Evolutionary conservation across 2,113 vertebrate species (phyloP), one percentile per base, ranked within the genome.

Genomic region (Coturnix japonica): DNA sequence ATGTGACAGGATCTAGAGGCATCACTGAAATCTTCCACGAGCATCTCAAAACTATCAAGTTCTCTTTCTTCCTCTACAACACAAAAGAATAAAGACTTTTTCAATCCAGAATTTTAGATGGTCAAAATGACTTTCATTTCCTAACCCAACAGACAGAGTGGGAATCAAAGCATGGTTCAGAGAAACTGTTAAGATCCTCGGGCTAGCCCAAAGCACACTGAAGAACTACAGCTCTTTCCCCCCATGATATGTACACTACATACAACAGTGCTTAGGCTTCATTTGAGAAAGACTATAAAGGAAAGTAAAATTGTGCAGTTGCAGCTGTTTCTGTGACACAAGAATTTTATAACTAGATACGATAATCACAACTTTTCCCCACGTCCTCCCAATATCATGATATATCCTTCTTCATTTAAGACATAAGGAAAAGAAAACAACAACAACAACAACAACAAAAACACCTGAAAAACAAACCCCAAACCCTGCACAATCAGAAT

Each of bases 151-250:
- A 77, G 76, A 87, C 30, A 77, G 86, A 87, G 44, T 26, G 46
- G 90, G 88, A 96, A 95, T 96, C 91, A 92, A 96, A 95, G 91
- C 3, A 57, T 17, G 75, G 83, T 93, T 96, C 92, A 94, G 82
- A 95, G 83, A 82, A 95, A 85, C 87, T 94, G 30, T 1, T n/a
- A 33, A 61, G 59, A 30, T 96, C 85, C 96, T 93, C 70, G 33
- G 85, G 93, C 90, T 61, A 93, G 95, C 93, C 87, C 82, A 89
- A 89, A 91, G 94, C 92, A 95, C 82, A 39, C 39, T 21, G 37
- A 64, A n/a, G 43, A 82, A 75, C 78, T 65, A 56, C 81, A 75
- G 66, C 87, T 95, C 87, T 37, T 80, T 22, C 31, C 37, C 37
- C 23, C 60, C 60, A 63, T 26, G 20, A 7, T 76, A 53, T 44